phyloP scores from a whole-genome alignment of 2,797 vertebrate species.

The Myotis pilosus region DNA sequence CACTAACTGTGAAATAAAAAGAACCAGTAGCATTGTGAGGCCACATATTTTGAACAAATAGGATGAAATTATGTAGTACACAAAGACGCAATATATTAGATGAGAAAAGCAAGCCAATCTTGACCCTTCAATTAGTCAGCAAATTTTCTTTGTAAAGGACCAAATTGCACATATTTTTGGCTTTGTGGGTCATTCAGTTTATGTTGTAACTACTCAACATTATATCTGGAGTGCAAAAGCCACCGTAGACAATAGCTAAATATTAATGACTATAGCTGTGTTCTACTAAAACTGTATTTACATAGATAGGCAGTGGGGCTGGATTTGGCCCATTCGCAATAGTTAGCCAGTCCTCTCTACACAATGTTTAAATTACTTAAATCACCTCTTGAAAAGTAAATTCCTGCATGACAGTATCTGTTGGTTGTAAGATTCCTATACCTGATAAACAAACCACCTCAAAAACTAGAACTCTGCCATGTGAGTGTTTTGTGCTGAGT shows the following conservation, averaged over 20 bases:
- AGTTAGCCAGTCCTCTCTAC: not conserved
- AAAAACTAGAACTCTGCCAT: not conserved
- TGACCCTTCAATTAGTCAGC: not conserved
- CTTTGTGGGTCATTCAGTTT: not conserved
- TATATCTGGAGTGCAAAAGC: not conserved
- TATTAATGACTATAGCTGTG: not conserved
- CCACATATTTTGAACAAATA: not conserved
- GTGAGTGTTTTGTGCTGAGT: not conserved
- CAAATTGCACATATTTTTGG: not conserved
- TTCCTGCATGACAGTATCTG: not conserved
- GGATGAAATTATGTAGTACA: not conserved
- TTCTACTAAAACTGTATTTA: slow-evolving; percentile 13
- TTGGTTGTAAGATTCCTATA: not conserved
- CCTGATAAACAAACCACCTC: not conserved
- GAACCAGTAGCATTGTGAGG: not conserved
- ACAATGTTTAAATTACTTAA: not conserved
- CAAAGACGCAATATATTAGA: not conserved
- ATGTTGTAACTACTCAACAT: not conserved
- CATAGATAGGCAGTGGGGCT: not conserved
- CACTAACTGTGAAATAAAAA: not conserved
- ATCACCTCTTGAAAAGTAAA: not conserved
- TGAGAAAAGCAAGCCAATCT: not conserved
- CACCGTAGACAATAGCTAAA: not conserved
- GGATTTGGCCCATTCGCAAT: not conserved
- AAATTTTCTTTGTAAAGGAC: not conserved